These are phyloP conservation scores for Coelinius sp. DNA, from an alignment of 2,888 invertebrate species.

Conservation along the genomic window DNA sequence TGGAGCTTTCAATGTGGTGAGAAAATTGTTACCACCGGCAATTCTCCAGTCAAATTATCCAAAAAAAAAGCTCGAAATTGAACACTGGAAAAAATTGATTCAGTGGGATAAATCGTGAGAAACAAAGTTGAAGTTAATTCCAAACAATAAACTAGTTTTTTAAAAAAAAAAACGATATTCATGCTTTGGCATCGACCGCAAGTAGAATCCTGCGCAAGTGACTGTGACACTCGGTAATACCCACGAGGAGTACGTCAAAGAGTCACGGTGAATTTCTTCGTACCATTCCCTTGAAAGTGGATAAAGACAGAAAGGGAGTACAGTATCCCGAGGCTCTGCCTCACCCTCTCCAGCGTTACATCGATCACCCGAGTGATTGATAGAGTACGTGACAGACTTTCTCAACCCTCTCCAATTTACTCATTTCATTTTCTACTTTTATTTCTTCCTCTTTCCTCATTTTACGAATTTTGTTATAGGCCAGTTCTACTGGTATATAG, in stretches of 20 bases:
- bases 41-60: neutral
- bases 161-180: constrained; percentile 3
- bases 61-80: neutral
- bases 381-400: neutral
- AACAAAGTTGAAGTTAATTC: neutral
- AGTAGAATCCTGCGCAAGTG: constrained; percentile 27
- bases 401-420: neutral
- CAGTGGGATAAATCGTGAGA: neutral
- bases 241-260: neutral
- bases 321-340: neutral
- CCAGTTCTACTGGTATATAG: neutral
- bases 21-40: neutral
- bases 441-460: neutral
- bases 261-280: constrained; percentile 5
- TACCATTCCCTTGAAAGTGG: neutral
- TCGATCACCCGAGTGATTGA: constrained; percentile 15
- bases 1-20: neutral
- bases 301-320: constrained; percentile 3
- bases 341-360: neutral
- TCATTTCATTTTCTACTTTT: neutral
- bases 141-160: constrained; percentile 10
- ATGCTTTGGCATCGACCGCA: constrained; percentile 27
- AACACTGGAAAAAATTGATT: neutral
- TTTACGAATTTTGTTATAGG: neutral
- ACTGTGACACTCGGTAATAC: constrained; percentile 15